A percentile compares a stretch with the other conserved stretches of the same genome.
Conservation (phyloP, 64 coral and sea anemone genomes). For the Stylophora pistillata region DNA sequence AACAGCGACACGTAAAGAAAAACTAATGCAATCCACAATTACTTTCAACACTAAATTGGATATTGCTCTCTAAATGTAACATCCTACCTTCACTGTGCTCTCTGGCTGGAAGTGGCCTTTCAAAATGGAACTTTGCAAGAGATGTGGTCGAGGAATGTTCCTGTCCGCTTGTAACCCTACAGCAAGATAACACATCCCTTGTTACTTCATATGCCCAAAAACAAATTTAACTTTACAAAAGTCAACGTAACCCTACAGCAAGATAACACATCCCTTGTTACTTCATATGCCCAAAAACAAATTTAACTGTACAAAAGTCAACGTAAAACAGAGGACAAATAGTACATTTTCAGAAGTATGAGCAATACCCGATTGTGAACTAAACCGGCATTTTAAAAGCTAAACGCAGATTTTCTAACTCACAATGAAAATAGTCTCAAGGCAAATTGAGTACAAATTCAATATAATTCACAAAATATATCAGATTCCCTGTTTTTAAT, state of each 20-base stretch:
- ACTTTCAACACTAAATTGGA: not conserved
- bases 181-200: not conserved
- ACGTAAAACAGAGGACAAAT: no score
- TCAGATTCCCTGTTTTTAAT: not conserved
- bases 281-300: no score
- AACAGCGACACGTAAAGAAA: no score
- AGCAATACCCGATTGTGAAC: no score
- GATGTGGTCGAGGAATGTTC: constrained; percentile 31
- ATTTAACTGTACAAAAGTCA: no score
- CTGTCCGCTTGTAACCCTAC: constrained; percentile 18
- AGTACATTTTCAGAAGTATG: no score
- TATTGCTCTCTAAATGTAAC: not conserved
- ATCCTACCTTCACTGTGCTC: constrained; percentile 22
- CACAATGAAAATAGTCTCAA: not conserved
- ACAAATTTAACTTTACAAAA: no score
- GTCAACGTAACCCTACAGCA: not conserved
- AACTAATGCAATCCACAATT: not conserved
- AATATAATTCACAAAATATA: not conserved
- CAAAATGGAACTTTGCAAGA: constrained; percentile 59
- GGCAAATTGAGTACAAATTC: no score
- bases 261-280: not conserved
- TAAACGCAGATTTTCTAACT: not conserved
- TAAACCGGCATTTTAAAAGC: no score
- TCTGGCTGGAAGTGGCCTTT: not conserved
- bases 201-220: no score